phyloP scores from a whole-genome alignment of 2,888 invertebrate species.

The Eutolmus rufibarbis region DNA sequence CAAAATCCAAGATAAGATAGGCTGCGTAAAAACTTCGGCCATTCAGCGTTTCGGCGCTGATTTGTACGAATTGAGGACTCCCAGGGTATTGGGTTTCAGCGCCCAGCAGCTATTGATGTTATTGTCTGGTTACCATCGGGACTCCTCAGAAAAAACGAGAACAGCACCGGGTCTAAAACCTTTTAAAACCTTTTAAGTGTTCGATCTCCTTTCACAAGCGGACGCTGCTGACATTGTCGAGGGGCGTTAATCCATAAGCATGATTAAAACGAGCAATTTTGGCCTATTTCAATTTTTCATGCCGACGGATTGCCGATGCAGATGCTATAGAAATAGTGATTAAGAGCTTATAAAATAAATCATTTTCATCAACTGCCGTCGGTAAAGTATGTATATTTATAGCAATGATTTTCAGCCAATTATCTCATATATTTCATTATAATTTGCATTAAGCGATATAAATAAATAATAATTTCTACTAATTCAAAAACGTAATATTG shows the following conservation, averaged over 20 bases:
- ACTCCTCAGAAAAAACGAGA: background rate
- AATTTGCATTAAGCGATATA: no score
- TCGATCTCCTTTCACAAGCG: constrained; percentile 23
- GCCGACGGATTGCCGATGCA: background rate
- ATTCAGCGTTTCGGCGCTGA: background rate
- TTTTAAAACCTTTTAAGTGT: constrained; percentile 34
- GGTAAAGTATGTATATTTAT: no score
- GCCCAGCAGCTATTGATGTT: constrained; percentile 21
- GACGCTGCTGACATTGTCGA: background rate
- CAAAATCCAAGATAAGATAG: constrained; percentile 38
- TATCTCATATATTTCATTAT: no score
- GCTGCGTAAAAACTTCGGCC: constrained; percentile 17
- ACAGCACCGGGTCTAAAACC: background rate
- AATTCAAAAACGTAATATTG: no score
- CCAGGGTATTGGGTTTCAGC: constrained; percentile 26
- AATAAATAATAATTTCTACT: no score
- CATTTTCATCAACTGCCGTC: no score
- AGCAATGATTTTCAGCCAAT: no score
- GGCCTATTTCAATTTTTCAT: background rate
- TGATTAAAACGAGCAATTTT: constrained; percentile 30
- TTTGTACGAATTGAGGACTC: background rate
- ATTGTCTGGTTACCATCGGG: constrained; percentile 7
- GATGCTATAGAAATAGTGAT: background rate
- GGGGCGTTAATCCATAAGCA: constrained; percentile 29
- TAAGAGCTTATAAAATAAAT: background rate